phyloP scores from a whole-genome alignment of 2,888 invertebrate species.

The Mythimna vitellina region DNA sequence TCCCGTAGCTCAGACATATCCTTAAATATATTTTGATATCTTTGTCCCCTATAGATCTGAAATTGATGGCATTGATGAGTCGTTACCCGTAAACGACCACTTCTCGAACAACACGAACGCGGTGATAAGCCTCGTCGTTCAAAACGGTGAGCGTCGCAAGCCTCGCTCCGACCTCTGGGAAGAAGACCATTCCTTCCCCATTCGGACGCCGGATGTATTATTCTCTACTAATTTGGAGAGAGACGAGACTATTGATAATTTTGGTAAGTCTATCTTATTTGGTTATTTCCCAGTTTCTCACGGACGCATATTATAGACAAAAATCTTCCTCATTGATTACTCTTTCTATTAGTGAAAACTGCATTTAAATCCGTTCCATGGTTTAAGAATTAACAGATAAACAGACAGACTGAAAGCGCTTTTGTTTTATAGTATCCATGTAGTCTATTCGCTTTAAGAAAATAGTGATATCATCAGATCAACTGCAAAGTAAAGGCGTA shows the following conservation, averaged over 20 bases:
- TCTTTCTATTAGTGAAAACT: no score
- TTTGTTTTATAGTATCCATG: no score
- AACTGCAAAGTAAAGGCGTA: no score
- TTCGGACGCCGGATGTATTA: slow-evolving; percentile 89
- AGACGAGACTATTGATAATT: slow-evolving; percentile 96
- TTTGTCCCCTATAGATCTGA: slow-evolving; percentile 89
- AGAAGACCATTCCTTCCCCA: slow-evolving; percentile 91
- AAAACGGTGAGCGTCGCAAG: slow-evolving; percentile 92
- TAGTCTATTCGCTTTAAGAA: no score
- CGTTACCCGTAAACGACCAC: slow-evolving; percentile 91
- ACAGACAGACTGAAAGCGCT: no score
- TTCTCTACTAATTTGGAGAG: slow-evolving; percentile 95
- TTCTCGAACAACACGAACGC: slow-evolving; percentile 93
- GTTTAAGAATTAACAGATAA: no score
- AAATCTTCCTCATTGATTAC: no score
- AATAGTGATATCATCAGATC: no score
- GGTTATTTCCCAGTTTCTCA: no score
- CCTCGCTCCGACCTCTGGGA: slow-evolving; percentile 95
- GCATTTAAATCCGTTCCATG: no score
- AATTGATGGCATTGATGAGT: slow-evolving; percentile 95
- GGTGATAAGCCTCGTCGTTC: slow-evolving; percentile 93
- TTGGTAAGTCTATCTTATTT: slow-evolving; percentile 89
- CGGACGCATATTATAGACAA: no score
- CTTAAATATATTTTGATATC: neutral
- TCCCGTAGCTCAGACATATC: neutral